A percentile compares a stretch with the other conserved stretches of the same genome.
Conservation (phyloP, 2,888 invertebrate species). For the Melanophora roralis region DNA sequence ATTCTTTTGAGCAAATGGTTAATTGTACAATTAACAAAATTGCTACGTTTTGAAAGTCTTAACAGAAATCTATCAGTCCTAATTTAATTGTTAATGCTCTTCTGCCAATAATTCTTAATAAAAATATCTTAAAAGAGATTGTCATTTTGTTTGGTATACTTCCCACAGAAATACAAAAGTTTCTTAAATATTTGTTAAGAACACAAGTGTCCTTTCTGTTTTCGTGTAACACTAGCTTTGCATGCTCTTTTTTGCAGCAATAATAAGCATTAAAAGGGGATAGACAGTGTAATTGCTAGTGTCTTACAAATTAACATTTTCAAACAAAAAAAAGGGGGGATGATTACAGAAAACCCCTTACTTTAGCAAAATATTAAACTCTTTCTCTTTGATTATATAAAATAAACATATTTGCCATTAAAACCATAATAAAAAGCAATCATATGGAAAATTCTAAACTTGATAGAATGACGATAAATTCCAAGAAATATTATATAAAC, state of each 20-base stretch:
- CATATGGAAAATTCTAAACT: slow-evolving; percentile 60
- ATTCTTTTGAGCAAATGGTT: slow-evolving; percentile 41
- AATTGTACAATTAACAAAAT: slow-evolving; percentile 47
- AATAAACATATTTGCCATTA: not conserved
- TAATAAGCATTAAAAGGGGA: slow-evolving; percentile 68
- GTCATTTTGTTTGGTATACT: slow-evolving; percentile 5
- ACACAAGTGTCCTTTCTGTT: slow-evolving; percentile 25
- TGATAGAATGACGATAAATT: not conserved
- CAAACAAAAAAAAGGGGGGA: not conserved
- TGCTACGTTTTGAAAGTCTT: not conserved
- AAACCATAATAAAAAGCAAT: slow-evolving; percentile 58
- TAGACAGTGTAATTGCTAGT: slow-evolving; percentile 75
- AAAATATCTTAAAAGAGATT: slow-evolving; percentile 54
- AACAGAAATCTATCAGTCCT: too few relatives aligned
- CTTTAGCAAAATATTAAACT: not conserved
- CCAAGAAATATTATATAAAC: not conserved
- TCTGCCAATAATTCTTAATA: not conserved
- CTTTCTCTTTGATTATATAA: slow-evolving; percentile 6
- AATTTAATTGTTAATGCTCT: too few relatives aligned
- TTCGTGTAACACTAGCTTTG: slow-evolving; percentile 45
- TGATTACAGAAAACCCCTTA: not conserved
- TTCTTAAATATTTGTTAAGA: slow-evolving; percentile 28
- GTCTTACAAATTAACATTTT: slow-evolving; percentile 49
- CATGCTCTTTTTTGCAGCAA: slow-evolving; percentile 40
- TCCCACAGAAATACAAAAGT: not conserved